Evolutionary conservation across 2,797 vertebrate genomes (phyloP).

Genomic region (Cacajao melanocephalus): DNA sequence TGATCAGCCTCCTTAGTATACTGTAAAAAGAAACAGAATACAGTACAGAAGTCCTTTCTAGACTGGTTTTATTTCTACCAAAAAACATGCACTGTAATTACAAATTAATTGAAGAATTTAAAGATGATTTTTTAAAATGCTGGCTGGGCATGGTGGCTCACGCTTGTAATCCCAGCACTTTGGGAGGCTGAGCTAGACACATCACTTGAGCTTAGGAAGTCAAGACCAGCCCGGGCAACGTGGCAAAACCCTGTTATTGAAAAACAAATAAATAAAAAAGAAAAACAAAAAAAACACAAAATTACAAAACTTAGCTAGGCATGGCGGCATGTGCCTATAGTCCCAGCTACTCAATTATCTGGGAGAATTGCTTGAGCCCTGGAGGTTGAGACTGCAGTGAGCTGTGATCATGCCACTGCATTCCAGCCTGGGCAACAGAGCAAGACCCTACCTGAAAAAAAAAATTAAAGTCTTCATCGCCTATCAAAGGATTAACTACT

Average conservation of each 20-base stretch:
- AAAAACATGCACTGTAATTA: not conserved
- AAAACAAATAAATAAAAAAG: not conserved
- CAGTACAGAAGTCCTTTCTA: not conserved
- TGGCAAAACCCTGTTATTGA: not conserved
- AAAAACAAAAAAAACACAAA: not conserved
- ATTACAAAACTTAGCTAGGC: not conserved
- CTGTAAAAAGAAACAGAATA: not conserved
- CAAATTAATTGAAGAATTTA: not conserved
- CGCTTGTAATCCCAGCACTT: not conserved
- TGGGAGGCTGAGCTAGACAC: not conserved
- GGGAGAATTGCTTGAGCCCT: not conserved
- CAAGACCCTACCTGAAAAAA: not conserved
- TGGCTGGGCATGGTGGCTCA: not conserved
- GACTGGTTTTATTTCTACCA: not conserved
- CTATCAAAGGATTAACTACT: not conserved
- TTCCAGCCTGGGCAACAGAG: not conserved
- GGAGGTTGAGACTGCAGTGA: not conserved
- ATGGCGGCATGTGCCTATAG: not conserved
- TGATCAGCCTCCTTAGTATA: not conserved
- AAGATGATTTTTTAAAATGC: not conserved
- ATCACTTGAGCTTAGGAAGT: not conserved
- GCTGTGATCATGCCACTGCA: not conserved
- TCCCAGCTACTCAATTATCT: not conserved
- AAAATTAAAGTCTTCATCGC: fast-evolving
- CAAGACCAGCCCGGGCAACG: not conserved